Conservation (phyloP, 2,113 vertebrate genomes). For the Xenopus borealis region DNA sequence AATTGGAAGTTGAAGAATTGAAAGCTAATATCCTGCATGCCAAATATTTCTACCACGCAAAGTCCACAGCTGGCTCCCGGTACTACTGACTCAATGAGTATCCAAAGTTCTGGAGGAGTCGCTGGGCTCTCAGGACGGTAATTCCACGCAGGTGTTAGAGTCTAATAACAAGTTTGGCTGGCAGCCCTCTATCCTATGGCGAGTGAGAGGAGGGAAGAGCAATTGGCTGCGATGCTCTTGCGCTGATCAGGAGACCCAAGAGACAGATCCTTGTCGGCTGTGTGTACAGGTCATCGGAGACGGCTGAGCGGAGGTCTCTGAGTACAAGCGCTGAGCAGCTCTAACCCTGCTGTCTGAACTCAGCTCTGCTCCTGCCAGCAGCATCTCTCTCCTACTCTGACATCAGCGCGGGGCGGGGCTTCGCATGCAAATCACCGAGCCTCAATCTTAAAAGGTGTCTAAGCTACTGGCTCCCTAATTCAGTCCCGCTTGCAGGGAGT, state of each 20-base stretch:
- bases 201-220: background rate
- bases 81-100: constrained; percentile 25
- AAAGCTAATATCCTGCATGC: constrained; percentile 52
- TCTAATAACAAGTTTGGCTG: constrained; percentile 46
- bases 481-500: constrained; percentile 10
- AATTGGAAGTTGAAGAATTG: constrained; percentile 50
- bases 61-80: constrained; percentile 43
- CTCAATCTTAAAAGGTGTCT: constrained; percentile 44
- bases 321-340: constrained; percentile 12
- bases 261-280: constrained; percentile 6
- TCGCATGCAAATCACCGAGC: constrained; percentile 44
- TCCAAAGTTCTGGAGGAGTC: constrained; percentile 53
- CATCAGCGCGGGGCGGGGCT: constrained; percentile 54
- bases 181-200: background rate
- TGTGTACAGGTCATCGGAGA: constrained; percentile 1
- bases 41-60: constrained; percentile 36
- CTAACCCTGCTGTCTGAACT: constrained; percentile 50
- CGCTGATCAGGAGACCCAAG: background rate
- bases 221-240: background rate
- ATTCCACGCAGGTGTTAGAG: constrained; percentile 35
- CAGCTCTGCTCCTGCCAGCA: constrained; percentile 46
- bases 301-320: background rate
- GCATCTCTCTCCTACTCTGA: constrained; percentile 51
- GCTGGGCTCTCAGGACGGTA: constrained; percentile 6
- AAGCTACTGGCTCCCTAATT: constrained; percentile 24